phyloP scores from a whole-genome alignment of 64 coral and sea anemone genomes.

The Cladopsammia gracilis region DNA sequence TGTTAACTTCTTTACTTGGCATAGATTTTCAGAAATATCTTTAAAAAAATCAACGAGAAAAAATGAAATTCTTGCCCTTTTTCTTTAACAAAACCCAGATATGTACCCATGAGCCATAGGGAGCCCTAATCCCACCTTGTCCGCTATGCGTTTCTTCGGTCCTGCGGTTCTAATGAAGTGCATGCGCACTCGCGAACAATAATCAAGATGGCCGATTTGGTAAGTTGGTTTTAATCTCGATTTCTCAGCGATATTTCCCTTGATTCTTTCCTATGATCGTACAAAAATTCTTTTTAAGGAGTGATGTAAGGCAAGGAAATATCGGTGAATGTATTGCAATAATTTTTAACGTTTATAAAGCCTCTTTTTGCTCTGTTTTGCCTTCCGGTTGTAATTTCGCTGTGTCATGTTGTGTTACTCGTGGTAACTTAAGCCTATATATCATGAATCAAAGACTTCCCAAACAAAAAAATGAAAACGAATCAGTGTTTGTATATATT shows the following conservation, averaged over 20 bases:
- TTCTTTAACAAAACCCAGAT: no score
- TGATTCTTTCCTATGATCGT: not conserved
- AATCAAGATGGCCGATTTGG: constrained; percentile 42
- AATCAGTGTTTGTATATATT: no score
- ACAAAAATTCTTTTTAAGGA: not conserved
- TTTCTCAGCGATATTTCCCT: not conserved
- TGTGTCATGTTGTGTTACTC: constrained; percentile 11
- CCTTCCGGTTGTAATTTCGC: not conserved
- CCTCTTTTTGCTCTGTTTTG: not conserved
- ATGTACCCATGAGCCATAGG: no score
- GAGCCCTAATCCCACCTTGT: no score
- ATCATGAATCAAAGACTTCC: no score
- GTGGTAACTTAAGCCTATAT: no score
- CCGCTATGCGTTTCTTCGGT: no score
- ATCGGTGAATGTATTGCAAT: not conserved
- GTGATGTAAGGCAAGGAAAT: not conserved
- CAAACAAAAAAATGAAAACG: no score
- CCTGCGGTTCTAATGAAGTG: not conserved
- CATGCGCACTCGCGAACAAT: not conserved
- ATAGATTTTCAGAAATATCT: no score
- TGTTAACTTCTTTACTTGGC: no score
- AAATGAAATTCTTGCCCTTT: no score
- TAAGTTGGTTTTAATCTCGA: not conserved
- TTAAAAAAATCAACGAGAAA: no score
- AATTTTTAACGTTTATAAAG: not conserved